These are phyloP conservation scores for Barnardius zonarius DNA, from an alignment of 2,113 vertebrate species.

Conservation along the genomic window DNA sequence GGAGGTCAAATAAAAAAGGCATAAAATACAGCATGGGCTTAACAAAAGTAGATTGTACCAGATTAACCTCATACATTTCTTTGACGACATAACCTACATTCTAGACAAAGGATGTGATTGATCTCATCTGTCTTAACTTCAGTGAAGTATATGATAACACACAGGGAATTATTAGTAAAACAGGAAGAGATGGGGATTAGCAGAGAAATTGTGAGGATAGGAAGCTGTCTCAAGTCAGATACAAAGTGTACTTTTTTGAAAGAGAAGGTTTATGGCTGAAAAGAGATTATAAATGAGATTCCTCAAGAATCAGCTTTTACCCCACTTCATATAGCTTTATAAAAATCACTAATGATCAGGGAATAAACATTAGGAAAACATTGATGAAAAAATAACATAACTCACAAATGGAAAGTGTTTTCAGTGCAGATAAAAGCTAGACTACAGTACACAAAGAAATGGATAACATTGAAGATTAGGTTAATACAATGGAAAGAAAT, in stretches of 20 bases:
- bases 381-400: not conserved
- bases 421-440: not conserved
- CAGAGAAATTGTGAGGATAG: not conserved
- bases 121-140: constrained; percentile 34
- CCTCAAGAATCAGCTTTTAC: not conserved
- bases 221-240: not conserved
- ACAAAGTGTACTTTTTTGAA: not conserved
- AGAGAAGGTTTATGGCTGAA: not conserved
- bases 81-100: constrained; percentile 47
- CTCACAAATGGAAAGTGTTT: not conserved
- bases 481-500: not conserved
- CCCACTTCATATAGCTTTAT: not conserved
- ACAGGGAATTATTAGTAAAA: not conserved
- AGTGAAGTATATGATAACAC: constrained; percentile 2
- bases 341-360: not conserved
- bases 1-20: constrained; percentile 24
- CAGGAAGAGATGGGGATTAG: constrained; percentile 16
- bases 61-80: constrained; percentile 49
- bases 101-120: constrained; percentile 37
- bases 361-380: not conserved
- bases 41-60: constrained; percentile 42
- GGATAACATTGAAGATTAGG: not conserved
- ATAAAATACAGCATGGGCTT: constrained; percentile 26
- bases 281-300: not conserved
- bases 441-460: not conserved